Conservation (phyloP, 2,888 invertebrate species). For the Pristionchus entomophagus region DNA sequence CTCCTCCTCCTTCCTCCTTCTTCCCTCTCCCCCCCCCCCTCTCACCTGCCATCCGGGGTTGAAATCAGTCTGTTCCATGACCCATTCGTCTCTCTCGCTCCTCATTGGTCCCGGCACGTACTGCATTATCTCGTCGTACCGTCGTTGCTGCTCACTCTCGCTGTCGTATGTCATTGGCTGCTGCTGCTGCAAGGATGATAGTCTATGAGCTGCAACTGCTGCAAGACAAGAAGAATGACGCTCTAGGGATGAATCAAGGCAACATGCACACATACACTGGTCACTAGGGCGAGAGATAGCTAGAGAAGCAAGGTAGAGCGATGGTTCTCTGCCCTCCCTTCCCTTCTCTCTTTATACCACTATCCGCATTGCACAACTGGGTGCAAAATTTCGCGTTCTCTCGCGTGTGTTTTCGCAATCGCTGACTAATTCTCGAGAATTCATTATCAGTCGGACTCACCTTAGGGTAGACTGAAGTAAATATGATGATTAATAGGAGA, state of each 20-base stretch:
- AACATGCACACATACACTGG: background rate
- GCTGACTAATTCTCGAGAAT: background rate
- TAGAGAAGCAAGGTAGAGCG: conserved; percentile 2
- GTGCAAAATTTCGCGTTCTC: conserved; percentile 23
- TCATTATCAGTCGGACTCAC: background rate
- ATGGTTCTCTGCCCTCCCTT: background rate
- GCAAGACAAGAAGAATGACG: background rate
- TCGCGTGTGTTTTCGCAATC: background rate
- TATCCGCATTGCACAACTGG: conserved; percentile 3
- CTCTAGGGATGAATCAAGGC: background rate
- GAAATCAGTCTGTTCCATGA: background rate
- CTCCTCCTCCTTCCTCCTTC: no score
- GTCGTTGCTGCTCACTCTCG: background rate
- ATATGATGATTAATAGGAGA: background rate
- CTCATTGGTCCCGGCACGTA: conserved; percentile 9
- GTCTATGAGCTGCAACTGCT: background rate
- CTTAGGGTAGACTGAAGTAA: background rate
- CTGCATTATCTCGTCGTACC: background rate
- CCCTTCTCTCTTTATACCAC: background rate
- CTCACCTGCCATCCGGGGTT: conserved; percentile 3
- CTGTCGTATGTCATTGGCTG: conserved; percentile 12
- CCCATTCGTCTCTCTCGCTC: background rate
- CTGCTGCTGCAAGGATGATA: background rate
- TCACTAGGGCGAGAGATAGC: background rate
- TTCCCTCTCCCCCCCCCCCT: no score